Base-by-base conservation (phyloP, 2,113 vertebrate genomes). In the Mormoops blainvillei region DNA sequence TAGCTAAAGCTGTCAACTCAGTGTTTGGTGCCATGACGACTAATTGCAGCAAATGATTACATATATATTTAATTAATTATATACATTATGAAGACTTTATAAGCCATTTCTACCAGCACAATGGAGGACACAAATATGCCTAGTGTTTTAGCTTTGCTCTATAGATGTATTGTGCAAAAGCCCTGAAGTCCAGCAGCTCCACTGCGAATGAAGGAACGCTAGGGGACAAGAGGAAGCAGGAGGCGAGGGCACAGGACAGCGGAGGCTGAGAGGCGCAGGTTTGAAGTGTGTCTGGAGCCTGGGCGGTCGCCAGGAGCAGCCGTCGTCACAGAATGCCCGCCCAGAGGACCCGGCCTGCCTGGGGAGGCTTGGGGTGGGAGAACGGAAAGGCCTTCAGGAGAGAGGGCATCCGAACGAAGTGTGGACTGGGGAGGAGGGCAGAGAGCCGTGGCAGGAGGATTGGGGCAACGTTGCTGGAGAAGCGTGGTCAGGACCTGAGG, bases 281-380 rank as follows among this genome's bases (percentile, higher is more conserved):
- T 77, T 63, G 63, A 73, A 45, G 38, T 74, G 48, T 33, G 38
- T 19, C 26, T 28, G 26, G 26, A 76, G 5, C n/a, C 45, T 13
- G 56, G 54, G 24, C 1, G 1, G 5, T 63, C 18, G 58, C 13
- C 14, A 12, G 65, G 54, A 45, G n/a, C 28, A 43, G 12, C 24
- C 2, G 18, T 1, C 9, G 2, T 26, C 5, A 18, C n/a, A 0
- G 8, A 3, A 11, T 15, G 5, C 56, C 38, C 13, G 65, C 45
- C 12, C 24, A 9, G 36, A 33, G 70, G 61, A 19, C 15, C 1
- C 1, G 0, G 7, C 16, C 68, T 43, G 65, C 0, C 16, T 4
- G 6, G 38, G 41, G 11, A 87, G 36, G 4, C 8, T 78, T 36
- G 22, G 54, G 7, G 14, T 16, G 10, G 78, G 14, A 33, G 52